phyloP scores from a whole-genome alignment of 1,140 invertebrate genomes.

The Heterodera carotae region DNA sequence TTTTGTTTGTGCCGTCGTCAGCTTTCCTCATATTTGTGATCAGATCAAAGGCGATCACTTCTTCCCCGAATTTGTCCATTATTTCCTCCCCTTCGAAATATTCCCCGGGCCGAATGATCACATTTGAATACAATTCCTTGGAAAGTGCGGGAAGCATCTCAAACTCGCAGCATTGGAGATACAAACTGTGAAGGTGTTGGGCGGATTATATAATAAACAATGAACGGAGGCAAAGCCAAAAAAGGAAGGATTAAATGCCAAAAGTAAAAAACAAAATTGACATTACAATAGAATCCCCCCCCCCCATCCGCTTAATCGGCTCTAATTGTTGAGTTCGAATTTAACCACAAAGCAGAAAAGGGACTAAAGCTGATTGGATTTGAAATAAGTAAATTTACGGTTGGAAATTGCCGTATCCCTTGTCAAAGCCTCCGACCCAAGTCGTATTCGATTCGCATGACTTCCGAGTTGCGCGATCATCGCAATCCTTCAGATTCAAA shows the following conservation, averaged over 20 bases:
- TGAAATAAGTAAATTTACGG: slow-evolving; percentile 54
- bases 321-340: too few relatives aligned
- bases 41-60: slow-evolving; percentile 54
- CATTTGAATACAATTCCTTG: slow-evolving; percentile 53
- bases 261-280: too few relatives aligned
- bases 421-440: slow-evolving; percentile 62
- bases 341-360: too few relatives aligned
- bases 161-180: slow-evolving; percentile 62
- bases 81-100: slow-evolving; percentile 64
- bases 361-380: too few relatives aligned
- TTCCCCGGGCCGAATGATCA: slow-evolving; percentile 52
- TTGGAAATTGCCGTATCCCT: slow-evolving; percentile 52
- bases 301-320: too few relatives aligned
- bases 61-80: slow-evolving; percentile 52
- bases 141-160: slow-evolving; percentile 50
- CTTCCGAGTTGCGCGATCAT: slow-evolving; percentile 50
- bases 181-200: slow-evolving; percentile 35
- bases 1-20: slow-evolving; percentile 7
- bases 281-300: too few relatives aligned
- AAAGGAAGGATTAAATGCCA: too few relatives aligned
- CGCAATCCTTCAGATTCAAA: slow-evolving; percentile 56
- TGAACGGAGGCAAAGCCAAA: background rate
- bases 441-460: slow-evolving; percentile 50
- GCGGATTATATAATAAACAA: background rate
- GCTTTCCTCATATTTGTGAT: slow-evolving; percentile 52